Evolutionary conservation across 1,140 invertebrate genomes (phyloP), one percentile per base, ranked within the genome.

Genomic region (Macrobrachium nipponense): DNA sequence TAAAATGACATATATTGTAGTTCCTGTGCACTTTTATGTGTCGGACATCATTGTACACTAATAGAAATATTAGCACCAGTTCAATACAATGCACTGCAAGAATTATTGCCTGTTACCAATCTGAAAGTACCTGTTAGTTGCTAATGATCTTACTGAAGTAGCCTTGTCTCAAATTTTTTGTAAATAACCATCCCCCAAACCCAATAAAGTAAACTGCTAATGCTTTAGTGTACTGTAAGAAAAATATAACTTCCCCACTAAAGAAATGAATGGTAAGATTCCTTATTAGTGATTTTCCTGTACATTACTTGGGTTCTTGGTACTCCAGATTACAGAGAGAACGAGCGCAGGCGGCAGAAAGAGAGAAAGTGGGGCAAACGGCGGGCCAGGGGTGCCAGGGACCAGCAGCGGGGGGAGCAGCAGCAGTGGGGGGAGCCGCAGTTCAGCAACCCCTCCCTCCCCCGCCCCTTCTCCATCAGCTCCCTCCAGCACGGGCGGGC

Each of bases 241-340:
- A 36, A 82, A 43, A n/a, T n/a, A 58, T 82, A 61, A 61, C 36
- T 58, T 61, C 72, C 62, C 59, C 79, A 70, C 77, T 68, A 87
- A 58, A 68, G 80, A 77, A 68, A 23, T 80, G 78, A 86, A 80
- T 87, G 66, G 59, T 44, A 58, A 59, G 62, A 66, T n/a, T 75
- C 17, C 14, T 60, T 66, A 51, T 51, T 75, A 73, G 27, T 23
- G 43, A 59, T 66, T 20, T 75, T 59, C 20, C 43, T 75, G n/a
- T 70, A 72, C 75, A 64, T 60, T 82, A 59, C 51, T 64, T 20
- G 58, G 44, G 20, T 70, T 84, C 27, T 83, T 88, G 86, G 20
- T 88, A 72, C 82, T 89, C 51, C 85, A 92, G 92, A 90, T 92
- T 92, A 89, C 92, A 92, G 92, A 92, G 89, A 92, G 92, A 92